Percentiles rank a stretch among this genome's conserved stretches.
Conservation (phyloP, 2,888 invertebrate genomes). For the Drosophila suboccidentalis region DNA sequence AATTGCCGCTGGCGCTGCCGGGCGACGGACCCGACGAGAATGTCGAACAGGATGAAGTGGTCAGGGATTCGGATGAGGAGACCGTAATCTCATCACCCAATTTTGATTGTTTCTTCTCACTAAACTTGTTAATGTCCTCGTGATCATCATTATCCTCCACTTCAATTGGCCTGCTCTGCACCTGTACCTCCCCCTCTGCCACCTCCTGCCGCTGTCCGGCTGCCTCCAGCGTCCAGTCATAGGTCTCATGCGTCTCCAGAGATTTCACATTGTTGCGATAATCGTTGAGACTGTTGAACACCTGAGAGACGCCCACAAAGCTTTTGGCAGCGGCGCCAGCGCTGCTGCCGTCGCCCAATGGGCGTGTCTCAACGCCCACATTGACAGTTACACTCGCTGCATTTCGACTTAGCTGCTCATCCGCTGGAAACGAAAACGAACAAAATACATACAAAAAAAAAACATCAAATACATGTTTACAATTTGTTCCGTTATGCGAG, state of each 20-base stretch:
- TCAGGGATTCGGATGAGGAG: slow-evolving; percentile 82
- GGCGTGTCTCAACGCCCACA: slow-evolving; percentile 47
- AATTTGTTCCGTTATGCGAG: not conserved
- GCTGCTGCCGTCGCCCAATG: slow-evolving; percentile 62
- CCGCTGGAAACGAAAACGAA: slow-evolving; percentile 57
- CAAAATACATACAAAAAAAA: too few species aligned
- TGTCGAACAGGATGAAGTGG: slow-evolving; percentile 85
- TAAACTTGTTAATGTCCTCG: slow-evolving; percentile 81
- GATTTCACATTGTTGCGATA: slow-evolving; percentile 85
- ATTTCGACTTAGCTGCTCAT: slow-evolving; percentile 68
- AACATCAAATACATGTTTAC: too few species aligned
- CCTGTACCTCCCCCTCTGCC: slow-evolving; percentile 49
- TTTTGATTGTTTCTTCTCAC: slow-evolving; percentile 55
- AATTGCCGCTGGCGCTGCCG: slow-evolving; percentile 70
- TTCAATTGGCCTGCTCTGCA: not conserved
- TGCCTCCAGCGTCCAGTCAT: slow-evolving; percentile 59
- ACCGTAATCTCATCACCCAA: slow-evolving; percentile 57
- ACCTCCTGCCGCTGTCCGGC: slow-evolving; percentile 25
- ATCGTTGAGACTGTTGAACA: slow-evolving; percentile 89
- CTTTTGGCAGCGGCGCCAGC: slow-evolving; percentile 68
- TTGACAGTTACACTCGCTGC: slow-evolving; percentile 35
- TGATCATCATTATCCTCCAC: slow-evolving; percentile 34
- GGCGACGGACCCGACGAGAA: slow-evolving; percentile 85
- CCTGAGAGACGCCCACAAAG: slow-evolving; percentile 88
- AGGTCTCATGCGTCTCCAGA: slow-evolving; percentile 61